Evolutionary conservation across 1,140 invertebrate species (phyloP), one percentile per base, ranked within the genome.

Genomic region (Nasonia giraulti): DNA sequence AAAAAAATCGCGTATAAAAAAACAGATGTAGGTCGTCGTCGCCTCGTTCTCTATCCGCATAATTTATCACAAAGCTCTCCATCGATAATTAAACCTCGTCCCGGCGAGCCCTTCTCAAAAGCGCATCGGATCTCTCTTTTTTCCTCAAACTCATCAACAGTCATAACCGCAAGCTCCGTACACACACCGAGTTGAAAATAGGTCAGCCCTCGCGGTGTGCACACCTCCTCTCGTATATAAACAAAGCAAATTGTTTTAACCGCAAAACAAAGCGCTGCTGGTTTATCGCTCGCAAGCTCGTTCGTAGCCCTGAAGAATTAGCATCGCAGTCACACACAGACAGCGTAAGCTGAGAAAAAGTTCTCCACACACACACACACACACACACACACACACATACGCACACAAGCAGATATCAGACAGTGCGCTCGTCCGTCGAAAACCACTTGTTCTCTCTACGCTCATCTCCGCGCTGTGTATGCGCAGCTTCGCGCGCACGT

Each of bases 361-460:
- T n/a, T n/a, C n/a, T n/a, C n/a, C n/a, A n/a, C n/a, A n/a, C n/a
- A n/a, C n/a, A n/a, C n/a, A n/a, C n/a, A n/a, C n/a, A n/a, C n/a
- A n/a, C n/a, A n/a, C n/a, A n/a, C n/a, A n/a, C n/a, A n/a, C n/a
- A n/a, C n/a, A n/a, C n/a, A n/a, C n/a, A n/a, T n/a, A n/a, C n/a
- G n/a, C n/a, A n/a, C n/a, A n/a, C n/a, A n/a, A n/a, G 17, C 55
- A n/a, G 20, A 62, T 27, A 27, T 27, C 20, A 7, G 40, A 27
- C 0, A 8, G 80, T 68, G 73, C 31, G 50, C n/a, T 68, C 50
- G 50, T 44, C 33, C 17, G 81, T 47, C 55, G 33, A 76, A 44
- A 82, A 76, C 81, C 81, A 82, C 81, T 82, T 82, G 81, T 82
- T 82, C 81, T 82, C 81, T 27, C 27, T 27, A 27, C 27, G 27